These are phyloP conservation scores for Emys orbicularis DNA, from an alignment of 2,797 vertebrate genomes.

Conservation along the genomic window DNA sequence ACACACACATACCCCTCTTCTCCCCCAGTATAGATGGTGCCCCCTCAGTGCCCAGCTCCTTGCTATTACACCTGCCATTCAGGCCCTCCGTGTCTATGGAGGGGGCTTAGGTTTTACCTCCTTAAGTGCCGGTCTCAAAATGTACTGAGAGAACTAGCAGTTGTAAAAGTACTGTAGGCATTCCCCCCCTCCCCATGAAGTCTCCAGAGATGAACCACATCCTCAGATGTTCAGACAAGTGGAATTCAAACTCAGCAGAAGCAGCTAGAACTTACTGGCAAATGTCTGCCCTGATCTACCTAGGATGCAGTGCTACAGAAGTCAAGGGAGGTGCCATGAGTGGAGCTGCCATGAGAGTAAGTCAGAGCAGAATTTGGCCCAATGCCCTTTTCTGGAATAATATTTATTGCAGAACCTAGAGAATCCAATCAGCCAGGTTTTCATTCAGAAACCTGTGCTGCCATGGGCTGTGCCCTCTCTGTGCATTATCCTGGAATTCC, in stretches of 20 bases:
- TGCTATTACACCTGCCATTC: background rate
- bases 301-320: no score
- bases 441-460: background rate
- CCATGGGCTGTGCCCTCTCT: background rate
- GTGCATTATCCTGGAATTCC: no score
- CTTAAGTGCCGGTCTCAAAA: background rate
- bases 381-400: background rate
- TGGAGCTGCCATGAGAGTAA: no score
- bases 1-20: background rate
- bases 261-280: no score
- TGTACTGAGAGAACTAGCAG: background rate
- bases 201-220: background rate
- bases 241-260: no score
- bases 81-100: background rate
- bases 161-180: background rate
- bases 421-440: background rate
- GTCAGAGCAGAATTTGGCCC: background rate
- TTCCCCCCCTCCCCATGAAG: background rate
- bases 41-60: background rate
- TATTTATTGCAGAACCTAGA: background rate
- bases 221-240: no score
- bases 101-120: background rate
- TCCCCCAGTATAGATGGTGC: background rate
- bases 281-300: no score
- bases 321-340: no score